These are phyloP conservation scores for Mormyrus proboscirostris DNA, from an alignment of 2,797 vertebrate genomes.

Conservation along the genomic window DNA sequence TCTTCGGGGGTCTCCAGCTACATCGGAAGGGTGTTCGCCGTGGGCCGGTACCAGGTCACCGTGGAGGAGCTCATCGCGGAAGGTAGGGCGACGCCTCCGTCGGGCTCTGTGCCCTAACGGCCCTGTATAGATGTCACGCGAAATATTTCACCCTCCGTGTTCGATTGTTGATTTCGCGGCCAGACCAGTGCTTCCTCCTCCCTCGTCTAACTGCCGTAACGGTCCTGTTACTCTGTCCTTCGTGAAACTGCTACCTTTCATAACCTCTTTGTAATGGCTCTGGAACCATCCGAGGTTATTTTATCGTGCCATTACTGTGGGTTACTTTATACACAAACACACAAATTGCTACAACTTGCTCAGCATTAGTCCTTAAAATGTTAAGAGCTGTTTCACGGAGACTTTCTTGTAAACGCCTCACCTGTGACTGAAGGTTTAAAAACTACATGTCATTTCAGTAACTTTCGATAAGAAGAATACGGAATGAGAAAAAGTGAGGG, in stretches of 20 bases:
- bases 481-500: neutral
- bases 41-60: slow-evolving; percentile 84
- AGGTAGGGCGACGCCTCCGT: slow-evolving; percentile 56
- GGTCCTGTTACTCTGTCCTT: neutral
- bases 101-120: neutral
- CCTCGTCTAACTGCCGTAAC: neutral
- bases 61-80: slow-evolving; percentile 87
- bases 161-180: neutral
- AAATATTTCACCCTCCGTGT: neutral
- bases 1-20: slow-evolving; percentile 60
- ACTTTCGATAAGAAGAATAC: neutral
- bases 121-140: neutral
- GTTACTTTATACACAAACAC: neutral
- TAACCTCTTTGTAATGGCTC: neutral
- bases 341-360: neutral
- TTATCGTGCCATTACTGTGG: neutral
- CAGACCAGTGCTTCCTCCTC: neutral
- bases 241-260: neutral
- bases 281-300: neutral
- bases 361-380: neutral
- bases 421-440: neutral
- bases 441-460: neutral
- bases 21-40: slow-evolving; percentile 73
- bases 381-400: neutral
- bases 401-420: neutral